Evolutionary conservation across 2,888 invertebrate species (phyloP), one percentile per base, ranked within the genome.

Genomic region (Epistrophella euchroma): DNA sequence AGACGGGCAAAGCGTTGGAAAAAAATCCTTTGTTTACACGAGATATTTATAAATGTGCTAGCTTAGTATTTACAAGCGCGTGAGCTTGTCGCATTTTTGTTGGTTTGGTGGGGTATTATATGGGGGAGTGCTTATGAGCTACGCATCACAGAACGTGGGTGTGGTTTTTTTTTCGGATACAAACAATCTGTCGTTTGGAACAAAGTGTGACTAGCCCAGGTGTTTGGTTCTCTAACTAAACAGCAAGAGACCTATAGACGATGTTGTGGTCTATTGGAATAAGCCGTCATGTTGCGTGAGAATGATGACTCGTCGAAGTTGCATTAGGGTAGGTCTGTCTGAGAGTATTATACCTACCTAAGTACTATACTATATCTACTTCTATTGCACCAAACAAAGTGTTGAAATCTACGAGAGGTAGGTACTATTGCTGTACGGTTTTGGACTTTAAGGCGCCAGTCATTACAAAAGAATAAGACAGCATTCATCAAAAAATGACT

Each of bases 141-240:
- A 86, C 86, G 86, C 86, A 86, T 82, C 86, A 78, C 43, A 82
- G 86, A 82, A 86, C 82, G 86, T 86, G 82, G 86, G 86, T 82
- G 86, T 76, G 82, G 85, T 77, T 68, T 66, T 76, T 37, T 45
- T 13, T 70, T 64, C 40, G 55, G 68, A 80, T 85, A 76, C 60
- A 68, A 60, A 76, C 50, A 68, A 55, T 28, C 52, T 55, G 58
- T 58, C 32, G 35, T 60, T 60, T 80, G 58, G 52, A 81, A 58
- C 43, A 71, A 82, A 56, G 86, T 86, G 82, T 71, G 86, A 86
- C 86, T 82, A 73, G 77, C 86, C 86, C 86, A 86, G 86, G 86
- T 86, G 86, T 86, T 77, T 85, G 72, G 76, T 37, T 81, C 22
- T 43, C 58, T 64, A 78, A 37, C 40, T 22, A 56, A 7, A 32